Percentiles rank a stretch among this genome's conserved stretches.
Conservation (phyloP, 2,888 invertebrate genomes). For the Cybosia mesomella region DNA sequence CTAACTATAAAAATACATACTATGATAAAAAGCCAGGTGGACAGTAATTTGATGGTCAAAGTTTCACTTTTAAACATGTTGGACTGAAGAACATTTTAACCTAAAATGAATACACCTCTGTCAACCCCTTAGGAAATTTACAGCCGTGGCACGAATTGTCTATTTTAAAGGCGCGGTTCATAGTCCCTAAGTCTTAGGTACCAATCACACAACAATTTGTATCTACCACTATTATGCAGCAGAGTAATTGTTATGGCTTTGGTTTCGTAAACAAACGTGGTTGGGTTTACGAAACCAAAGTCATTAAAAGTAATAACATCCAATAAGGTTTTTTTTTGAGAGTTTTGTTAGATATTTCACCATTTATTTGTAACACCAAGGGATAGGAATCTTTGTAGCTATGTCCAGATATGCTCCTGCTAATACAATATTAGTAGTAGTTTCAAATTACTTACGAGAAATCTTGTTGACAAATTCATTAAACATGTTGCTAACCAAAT, state of each 20-base stretch:
- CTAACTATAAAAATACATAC: too few relatives aligned
- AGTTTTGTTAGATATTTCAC: too few relatives aligned
- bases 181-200: too few relatives aligned
- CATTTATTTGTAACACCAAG: too few relatives aligned
- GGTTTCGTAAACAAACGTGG: neutral
- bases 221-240: neutral
- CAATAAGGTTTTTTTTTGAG: too few relatives aligned
- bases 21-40: neutral
- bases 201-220: neutral
- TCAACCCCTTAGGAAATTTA: neutral
- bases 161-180: neutral
- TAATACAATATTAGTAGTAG: too few relatives aligned
- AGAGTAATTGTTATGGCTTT: neutral
- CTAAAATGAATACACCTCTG: neutral
- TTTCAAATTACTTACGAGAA: neutral
- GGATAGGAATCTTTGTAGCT: too few relatives aligned
- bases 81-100: neutral
- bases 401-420: too few relatives aligned
- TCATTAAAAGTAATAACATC: neutral
- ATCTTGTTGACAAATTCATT: neutral
- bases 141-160: neutral
- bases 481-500: neutral
- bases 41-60: neutral
- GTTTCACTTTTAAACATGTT: neutral
- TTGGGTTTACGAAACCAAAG: neutral